Conservation (phyloP, 2,797 vertebrate genomes). For the Pterois miles region DNA sequence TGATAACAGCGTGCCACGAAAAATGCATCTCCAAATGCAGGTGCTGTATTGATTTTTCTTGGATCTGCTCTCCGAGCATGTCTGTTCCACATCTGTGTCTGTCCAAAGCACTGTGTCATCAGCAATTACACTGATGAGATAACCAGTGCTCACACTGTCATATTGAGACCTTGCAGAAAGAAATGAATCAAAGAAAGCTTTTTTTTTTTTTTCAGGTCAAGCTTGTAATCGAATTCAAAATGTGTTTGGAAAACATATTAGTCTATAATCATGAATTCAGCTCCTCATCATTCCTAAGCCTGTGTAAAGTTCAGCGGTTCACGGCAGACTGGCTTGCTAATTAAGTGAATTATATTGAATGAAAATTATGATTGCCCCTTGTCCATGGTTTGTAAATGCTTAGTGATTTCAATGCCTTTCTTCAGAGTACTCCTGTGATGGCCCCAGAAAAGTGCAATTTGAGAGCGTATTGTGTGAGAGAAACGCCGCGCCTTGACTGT, state of each 20-base stretch:
- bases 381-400: conserved; percentile 52
- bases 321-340: conserved; percentile 48
- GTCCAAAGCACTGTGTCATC: conserved; percentile 28
- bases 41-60: conserved; percentile 68
- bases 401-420: conserved; percentile 49
- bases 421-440: conserved; percentile 28
- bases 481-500: conserved; percentile 3
- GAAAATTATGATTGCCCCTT: conserved; percentile 51
- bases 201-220: conserved; percentile 14
- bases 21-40: conserved; percentile 47
- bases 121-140: conserved; percentile 56
- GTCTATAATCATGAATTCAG: conserved; percentile 57
- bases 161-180: conserved; percentile 42
- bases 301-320: conserved; percentile 54
- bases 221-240: conserved; percentile 67
- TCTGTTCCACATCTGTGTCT: conserved; percentile 46
- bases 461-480: conserved; percentile 36
- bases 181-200: conserved; percentile 38
- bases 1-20: conserved; percentile 50
- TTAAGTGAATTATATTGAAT: conserved; percentile 61
- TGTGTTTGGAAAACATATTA: conserved; percentile 58
- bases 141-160: conserved; percentile 33
- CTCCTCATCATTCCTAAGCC: conserved; percentile 41
- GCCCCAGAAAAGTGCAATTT: conserved; percentile 41
- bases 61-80: conserved; percentile 43